Conservation (phyloP, 1,140 invertebrate genomes). For the Brachionus koreanus region DNA sequence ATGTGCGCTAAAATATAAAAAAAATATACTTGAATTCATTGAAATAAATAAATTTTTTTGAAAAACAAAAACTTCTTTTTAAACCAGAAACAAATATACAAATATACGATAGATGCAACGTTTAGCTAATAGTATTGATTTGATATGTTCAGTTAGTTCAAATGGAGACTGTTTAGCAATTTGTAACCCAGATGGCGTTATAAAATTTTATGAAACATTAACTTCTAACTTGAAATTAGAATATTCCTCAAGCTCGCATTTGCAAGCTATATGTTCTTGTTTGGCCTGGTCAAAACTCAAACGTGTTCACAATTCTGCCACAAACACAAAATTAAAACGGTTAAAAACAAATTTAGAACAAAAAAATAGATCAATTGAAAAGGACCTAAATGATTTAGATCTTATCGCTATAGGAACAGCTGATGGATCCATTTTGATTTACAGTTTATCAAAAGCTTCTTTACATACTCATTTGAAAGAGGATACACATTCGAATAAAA, state of each 20-base stretch:
- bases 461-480: slow-evolving; percentile 59
- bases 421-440: slow-evolving; percentile 66
- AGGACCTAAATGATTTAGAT: slow-evolving; percentile 47
- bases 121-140: slow-evolving; percentile 1
- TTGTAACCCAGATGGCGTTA: slow-evolving; percentile 70
- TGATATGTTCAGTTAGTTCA: slow-evolving; percentile 51
- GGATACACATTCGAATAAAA: slow-evolving; percentile 60
- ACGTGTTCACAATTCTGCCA: neutral
- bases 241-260: slow-evolving; percentile 74
- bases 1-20: neutral
- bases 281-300: slow-evolving; percentile 65
- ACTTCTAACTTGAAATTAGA: slow-evolving; percentile 73
- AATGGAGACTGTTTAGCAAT: slow-evolving; percentile 71
- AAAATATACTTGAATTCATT: slow-evolving; percentile 28
- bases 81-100: no score
- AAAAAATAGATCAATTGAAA: slow-evolving; percentile 54
- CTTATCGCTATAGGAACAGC: slow-evolving; percentile 66
- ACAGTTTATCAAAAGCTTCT: slow-evolving; percentile 65
- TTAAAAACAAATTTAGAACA: slow-evolving; percentile 48
- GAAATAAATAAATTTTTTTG: neutral
- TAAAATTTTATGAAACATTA: slow-evolving; percentile 76
- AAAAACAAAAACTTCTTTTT: slow-evolving; percentile 9
- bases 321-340: neutral
- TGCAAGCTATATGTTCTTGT: slow-evolving; percentile 71
- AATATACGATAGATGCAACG: neutral